phyloP scores from a whole-genome alignment of 2,888 invertebrate genomes.

The Palloptera scutellata region DNA sequence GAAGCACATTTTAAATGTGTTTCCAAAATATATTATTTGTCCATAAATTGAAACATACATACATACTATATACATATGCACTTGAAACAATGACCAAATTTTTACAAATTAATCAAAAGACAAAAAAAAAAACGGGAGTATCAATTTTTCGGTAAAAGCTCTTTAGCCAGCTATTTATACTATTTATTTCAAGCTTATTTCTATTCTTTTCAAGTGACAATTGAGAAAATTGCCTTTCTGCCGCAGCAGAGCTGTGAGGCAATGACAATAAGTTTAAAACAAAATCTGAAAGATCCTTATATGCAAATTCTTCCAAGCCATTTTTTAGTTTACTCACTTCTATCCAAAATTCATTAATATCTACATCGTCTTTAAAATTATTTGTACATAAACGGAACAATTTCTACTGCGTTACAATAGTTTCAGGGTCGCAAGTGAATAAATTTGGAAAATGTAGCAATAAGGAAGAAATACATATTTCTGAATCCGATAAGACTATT shows the following conservation, averaged over 20 bases:
- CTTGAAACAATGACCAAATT: no score
- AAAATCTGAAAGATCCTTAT: background rate
- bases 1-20: no score
- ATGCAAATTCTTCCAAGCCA: background rate
- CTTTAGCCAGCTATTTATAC: no score
- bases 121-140: no score
- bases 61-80: no score
- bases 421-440: background rate
- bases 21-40: no score
- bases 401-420: no score
- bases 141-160: no score
- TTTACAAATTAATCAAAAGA: no score
- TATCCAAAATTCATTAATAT: background rate
- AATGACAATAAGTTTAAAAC: constrained; percentile 2
- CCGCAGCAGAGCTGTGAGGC: constrained; percentile 1
- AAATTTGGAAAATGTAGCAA: background rate
- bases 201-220: no score
- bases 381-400: background rate
- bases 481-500: background rate
- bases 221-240: constrained; percentile 4
- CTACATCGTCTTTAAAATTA: constrained; percentile 3
- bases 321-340: constrained; percentile 1
- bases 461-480: constrained; percentile 1
- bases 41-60: no score
- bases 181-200: no score